phyloP scores from a whole-genome alignment of 2,888 invertebrate species.

The Drosophila kambysellisi region DNA sequence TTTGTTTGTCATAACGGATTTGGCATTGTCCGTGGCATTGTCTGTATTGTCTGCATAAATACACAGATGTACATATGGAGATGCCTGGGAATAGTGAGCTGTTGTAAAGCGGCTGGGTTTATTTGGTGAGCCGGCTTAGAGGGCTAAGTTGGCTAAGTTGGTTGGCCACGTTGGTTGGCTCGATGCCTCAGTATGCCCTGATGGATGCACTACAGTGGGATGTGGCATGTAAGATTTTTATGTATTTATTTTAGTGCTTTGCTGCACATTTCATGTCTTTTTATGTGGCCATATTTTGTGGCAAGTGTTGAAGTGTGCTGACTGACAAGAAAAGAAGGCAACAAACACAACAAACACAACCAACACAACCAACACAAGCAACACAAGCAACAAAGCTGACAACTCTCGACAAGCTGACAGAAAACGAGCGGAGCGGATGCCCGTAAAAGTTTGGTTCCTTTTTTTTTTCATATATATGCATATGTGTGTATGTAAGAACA shows the following conservation, averaged over 20 bases:
- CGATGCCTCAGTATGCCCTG: constrained; percentile 4
- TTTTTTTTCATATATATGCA: constrained; percentile 24
- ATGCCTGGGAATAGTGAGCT: neutral
- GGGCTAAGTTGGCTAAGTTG: constrained; percentile 6
- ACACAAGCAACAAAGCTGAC: neutral
- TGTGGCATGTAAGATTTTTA: constrained; percentile 27
- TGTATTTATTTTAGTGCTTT: constrained; percentile 50
- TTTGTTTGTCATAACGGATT: constrained; percentile 44
- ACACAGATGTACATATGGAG: neutral
- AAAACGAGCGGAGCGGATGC: constrained; percentile 46
- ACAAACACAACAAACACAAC: neutral
- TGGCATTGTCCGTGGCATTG: constrained; percentile 26
- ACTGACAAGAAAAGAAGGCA: constrained; percentile 24
- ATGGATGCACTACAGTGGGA: neutral
- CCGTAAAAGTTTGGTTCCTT: constrained; percentile 53
- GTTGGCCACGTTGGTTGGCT: neutral
- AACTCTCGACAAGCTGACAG: constrained; percentile 24
- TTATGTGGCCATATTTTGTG: constrained; percentile 76
- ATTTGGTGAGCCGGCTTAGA: constrained; percentile 70
- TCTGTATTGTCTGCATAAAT: neutral
- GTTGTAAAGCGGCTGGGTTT: constrained; percentile 59
- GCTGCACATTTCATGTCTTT: constrained; percentile 63
- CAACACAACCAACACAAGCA: too few relatives aligned
- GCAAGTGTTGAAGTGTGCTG: constrained; percentile 64
- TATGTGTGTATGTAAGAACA: neutral